Evolutionary conservation across 2,888 invertebrate species (phyloP).

Genomic region (Bellardia bayeri): DNA sequence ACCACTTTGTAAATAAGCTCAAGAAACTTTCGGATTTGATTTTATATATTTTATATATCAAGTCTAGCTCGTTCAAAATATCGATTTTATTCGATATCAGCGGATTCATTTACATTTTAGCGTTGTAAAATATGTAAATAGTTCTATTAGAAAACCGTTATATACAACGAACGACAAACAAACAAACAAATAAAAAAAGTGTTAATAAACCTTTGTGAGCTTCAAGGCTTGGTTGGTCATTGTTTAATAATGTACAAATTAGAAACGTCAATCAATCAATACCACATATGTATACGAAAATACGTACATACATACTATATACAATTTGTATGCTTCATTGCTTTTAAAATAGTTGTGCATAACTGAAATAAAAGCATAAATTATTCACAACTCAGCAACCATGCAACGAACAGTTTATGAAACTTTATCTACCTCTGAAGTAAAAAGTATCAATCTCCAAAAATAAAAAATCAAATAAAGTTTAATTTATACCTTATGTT

Average conservation of each 20-base stretch:
- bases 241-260: slow-evolving; percentile 28
- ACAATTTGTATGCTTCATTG: slow-evolving; percentile 53
- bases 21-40: no score
- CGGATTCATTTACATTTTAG: not conserved
- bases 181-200: slow-evolving; percentile 1
- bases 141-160: slow-evolving; percentile 20
- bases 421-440: slow-evolving; percentile 35
- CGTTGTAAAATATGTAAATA: not conserved
- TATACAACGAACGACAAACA: not conserved
- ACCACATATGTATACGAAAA: not conserved
- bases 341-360: slow-evolving; percentile 9
- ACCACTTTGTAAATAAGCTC: no score
- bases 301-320: slow-evolving; percentile 22
- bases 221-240: slow-evolving; percentile 43
- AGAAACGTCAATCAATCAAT: slow-evolving; percentile 49
- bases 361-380: slow-evolving; percentile 17
- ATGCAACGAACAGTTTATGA: slow-evolving; percentile 29
- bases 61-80: not conserved
- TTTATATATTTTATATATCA: no score
- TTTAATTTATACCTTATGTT: slow-evolving; percentile 13
- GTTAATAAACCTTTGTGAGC: slow-evolving; percentile 48
- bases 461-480: slow-evolving; percentile 5
- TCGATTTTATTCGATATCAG: not conserved
- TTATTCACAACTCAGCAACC: slow-evolving; percentile 14
- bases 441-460: slow-evolving; percentile 25